Evolutionary conservation across 2,888 invertebrate species (phyloP), one percentile per base, ranked within the genome.

Genomic region (Poecilobothrus nobilitatus): DNA sequence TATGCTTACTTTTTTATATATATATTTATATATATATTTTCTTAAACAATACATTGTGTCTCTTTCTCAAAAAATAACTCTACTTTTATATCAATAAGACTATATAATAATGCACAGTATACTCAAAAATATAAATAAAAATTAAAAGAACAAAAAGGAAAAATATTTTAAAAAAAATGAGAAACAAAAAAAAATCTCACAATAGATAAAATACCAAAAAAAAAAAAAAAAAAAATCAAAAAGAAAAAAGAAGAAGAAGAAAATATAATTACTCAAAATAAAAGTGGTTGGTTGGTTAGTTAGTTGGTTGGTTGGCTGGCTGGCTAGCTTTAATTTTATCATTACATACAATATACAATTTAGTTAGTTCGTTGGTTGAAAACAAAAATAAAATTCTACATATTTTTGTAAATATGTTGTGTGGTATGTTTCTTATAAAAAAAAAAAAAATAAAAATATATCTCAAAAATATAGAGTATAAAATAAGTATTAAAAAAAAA

Each of bases 41-140:
- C 53, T 53, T 37, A 53, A 53, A 53, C 15, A 53, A 53, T 53
- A 53, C 53, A 53, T 53, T 53, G 53, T 53, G 18, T 53, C 53
- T 53, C 37, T 53, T 53, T 53, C 41, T 15, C 63, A 61, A 68
- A 61, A 65, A 68, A 69, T 41, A 12, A 41, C 41, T 41, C 41
- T 41, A 41, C 41, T 41, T 8, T 71, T 68, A 68, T 70, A 64
- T 66, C 68, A 67, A 34, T 68, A 53, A 41, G 5, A 67, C 34
- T 41, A 68, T 61, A 70, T 62, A 68, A 62, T 21, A 67, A n/a
- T n/a, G 9, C 33, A 67, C 41, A 64, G 65, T 64, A 44, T 66
- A 68, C 68, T 68, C 70, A 71, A 66, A 61, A 68, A 27, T n/a
- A n/a, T n/a, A n/a, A n/a, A n/a, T n/a, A n/a, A 27, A 27, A 27